phyloP scores from a whole-genome alignment of 2,113 vertebrate species.

The Hystrix brachyura region DNA sequence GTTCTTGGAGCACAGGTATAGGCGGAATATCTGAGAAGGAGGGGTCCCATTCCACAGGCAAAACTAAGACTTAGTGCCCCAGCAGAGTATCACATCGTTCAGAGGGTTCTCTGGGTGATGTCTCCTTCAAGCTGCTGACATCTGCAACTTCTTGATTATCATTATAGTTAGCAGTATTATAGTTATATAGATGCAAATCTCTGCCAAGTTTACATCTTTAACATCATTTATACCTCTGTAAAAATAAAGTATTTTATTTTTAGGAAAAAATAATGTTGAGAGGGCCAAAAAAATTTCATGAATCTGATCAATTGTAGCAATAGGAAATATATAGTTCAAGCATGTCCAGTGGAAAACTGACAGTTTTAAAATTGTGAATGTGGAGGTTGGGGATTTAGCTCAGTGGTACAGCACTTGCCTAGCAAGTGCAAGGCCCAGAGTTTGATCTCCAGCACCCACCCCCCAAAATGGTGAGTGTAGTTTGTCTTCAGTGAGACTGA shows the following conservation, averaged over 20 bases:
- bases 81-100: fast-evolving
- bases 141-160: neutral
- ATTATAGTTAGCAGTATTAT: neutral
- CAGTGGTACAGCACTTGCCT: no score
- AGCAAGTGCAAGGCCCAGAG: no score
- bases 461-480: neutral
- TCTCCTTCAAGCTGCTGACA: neutral
- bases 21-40: neutral
- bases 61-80: neutral
- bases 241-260: neutral
- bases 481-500: neutral
- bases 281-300: neutral
- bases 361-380: neutral
- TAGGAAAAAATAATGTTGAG: neutral
- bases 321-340: neutral
- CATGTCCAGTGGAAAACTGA: neutral
- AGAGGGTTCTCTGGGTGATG: no score
- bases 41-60: fast-evolving
- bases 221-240: neutral
- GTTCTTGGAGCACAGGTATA: neutral
- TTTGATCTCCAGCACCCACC: no score
- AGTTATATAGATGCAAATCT: neutral
- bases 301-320: neutral
- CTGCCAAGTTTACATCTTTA: neutral
- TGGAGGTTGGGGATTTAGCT: neutral